These are phyloP conservation scores for Atherinosoma microstoma DNA, from an alignment of 2,797 vertebrate genomes.

Conservation along the genomic window DNA sequence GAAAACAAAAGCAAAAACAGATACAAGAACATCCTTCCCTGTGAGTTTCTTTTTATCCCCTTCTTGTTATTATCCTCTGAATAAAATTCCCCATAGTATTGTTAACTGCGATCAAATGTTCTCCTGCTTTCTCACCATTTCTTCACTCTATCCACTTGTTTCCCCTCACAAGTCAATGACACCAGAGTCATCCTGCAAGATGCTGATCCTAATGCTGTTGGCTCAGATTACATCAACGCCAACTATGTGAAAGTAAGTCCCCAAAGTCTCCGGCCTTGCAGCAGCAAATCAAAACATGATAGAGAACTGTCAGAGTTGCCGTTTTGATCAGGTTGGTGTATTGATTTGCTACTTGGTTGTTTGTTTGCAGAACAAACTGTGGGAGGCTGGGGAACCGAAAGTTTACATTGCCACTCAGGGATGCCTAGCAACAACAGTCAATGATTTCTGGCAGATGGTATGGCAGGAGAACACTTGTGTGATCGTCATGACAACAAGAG, in stretches of 20 bases:
- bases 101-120: conserved; percentile 1
- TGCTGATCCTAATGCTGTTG: conserved; percentile 84
- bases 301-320: not conserved
- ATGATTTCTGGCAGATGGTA: conserved; percentile 97
- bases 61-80: not conserved
- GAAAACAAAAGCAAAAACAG: conserved; percentile 98
- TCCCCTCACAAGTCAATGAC: conserved; percentile 87
- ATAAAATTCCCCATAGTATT: not conserved
- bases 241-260: conserved; percentile 91
- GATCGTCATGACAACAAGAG: conserved; percentile 97
- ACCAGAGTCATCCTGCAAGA: conserved; percentile 89
- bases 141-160: conserved; percentile 13
- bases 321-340: not conserved
- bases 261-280: not conserved
- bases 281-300: not conserved
- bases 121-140: not conserved
- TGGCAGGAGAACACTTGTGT: conserved; percentile 92
- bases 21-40: conserved; percentile 98
- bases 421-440: conserved; percentile 89
- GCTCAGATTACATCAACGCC: conserved; percentile 96
- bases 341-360: not conserved
- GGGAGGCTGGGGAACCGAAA: conserved; percentile 79
- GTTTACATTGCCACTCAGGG: conserved; percentile 95
- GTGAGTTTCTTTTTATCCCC: conserved; percentile 78
- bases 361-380: conserved; percentile 76